Evolutionary conservation across 64 coral and sea anemone genomes (phyloP).

Genomic region (Acropora tenuis): DNA sequence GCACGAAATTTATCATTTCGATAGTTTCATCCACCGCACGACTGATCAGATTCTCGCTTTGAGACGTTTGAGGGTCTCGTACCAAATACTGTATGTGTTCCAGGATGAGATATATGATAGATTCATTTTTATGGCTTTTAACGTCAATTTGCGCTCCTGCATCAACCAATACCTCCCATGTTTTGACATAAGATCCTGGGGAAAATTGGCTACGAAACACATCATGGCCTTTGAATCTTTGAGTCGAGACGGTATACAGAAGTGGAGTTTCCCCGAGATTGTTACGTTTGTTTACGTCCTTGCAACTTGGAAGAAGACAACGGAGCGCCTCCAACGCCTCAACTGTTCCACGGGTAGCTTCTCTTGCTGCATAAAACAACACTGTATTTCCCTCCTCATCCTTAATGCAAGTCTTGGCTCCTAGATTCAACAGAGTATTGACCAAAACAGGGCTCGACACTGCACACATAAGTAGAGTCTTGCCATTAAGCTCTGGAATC

Average conservation of each 20-base stretch:
- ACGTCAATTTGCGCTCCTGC: background rate
- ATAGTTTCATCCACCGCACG: no score
- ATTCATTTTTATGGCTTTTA: background rate
- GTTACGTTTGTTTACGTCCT: background rate
- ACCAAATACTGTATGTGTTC: background rate
- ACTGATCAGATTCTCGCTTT: background rate
- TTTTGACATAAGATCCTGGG: background rate
- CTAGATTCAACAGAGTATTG: background rate
- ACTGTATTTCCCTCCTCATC: conserved; percentile 1
- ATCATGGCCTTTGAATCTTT: background rate
- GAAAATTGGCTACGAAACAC: background rate
- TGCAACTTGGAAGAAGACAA: background rate
- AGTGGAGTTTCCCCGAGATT: background rate
- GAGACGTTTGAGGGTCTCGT: background rate
- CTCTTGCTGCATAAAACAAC: background rate
- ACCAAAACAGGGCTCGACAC: conserved; percentile 5
- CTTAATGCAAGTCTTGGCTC: background rate
- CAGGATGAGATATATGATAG: background rate
- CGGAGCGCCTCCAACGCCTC: background rate
- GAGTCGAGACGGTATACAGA: background rate
- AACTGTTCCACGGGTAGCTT: background rate
- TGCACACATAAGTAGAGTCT: conserved; percentile 17
- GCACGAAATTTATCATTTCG: background rate
- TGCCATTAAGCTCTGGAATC: conserved; percentile 19
- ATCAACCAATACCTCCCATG: background rate